These are phyloP conservation scores for Scaptomyza graminum DNA, from an alignment of 1,140 invertebrate genomes.

Conservation along the genomic window DNA sequence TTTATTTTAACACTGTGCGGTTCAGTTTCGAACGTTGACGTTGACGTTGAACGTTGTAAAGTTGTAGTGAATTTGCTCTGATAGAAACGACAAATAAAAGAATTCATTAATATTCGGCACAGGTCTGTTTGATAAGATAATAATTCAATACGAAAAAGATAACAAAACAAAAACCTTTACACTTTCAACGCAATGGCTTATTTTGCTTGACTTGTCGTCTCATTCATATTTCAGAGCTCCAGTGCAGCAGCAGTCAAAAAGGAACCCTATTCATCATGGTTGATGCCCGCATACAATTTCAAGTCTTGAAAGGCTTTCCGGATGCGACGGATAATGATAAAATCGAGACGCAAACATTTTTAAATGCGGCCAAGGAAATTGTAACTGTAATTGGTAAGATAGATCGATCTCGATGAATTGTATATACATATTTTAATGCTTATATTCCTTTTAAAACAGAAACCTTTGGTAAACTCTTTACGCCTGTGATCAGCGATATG, in stretches of 20 bases:
- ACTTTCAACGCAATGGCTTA: neutral
- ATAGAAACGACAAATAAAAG: conserved; percentile 23
- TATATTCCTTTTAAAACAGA: conserved; percentile 84
- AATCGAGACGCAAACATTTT: conserved; percentile 87
- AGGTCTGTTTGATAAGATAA: conserved; percentile 40
- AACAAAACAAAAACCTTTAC: conserved; percentile 7
- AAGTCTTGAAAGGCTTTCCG: conserved; percentile 84
- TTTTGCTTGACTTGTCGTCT: neutral
- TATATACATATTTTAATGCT: conserved; percentile 10
- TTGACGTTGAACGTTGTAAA: neutral
- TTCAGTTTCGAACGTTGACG: neutral
- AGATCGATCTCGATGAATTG: too few relatives aligned
- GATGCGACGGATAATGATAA: conserved; percentile 85
- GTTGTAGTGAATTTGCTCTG: conserved; percentile 34
- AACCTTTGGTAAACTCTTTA: conserved; percentile 89
- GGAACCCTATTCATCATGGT: conserved; percentile 17
- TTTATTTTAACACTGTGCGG: neutral
- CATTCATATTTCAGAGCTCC: conserved; percentile 40
- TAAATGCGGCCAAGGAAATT: conserved; percentile 86
- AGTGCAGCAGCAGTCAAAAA: conserved; percentile 1
- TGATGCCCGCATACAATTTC: conserved; percentile 71
- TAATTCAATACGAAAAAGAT: conserved; percentile 18
- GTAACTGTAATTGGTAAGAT: conserved; percentile 87
- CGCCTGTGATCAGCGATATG: conserved; percentile 89
- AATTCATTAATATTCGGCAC: conserved; percentile 21